These are phyloP conservation scores for Crotalus helleri DNA, from an alignment of 2,113 vertebrate species.

Conservation along the genomic window DNA sequence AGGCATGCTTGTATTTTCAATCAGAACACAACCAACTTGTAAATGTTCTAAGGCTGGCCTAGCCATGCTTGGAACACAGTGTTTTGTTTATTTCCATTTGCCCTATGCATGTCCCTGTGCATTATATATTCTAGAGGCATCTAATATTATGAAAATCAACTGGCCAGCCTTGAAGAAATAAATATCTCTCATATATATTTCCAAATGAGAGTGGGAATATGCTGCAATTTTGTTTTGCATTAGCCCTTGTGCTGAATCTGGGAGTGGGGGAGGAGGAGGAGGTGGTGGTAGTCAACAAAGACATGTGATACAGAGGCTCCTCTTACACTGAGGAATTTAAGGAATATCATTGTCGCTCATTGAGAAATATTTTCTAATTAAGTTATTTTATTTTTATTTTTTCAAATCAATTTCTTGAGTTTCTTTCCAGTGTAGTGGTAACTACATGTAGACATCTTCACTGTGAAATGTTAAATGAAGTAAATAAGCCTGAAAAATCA, in stretches of 20 bases:
- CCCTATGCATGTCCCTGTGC: background rate
- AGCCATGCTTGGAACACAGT: background rate
- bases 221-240: background rate
- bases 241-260: background rate
- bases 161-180: background rate
- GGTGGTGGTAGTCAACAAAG: background rate
- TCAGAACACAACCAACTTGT: background rate
- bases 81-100: background rate
- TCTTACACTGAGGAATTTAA: constrained; percentile 37
- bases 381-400: constrained; percentile 57
- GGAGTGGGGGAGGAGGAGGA: too few species aligned
- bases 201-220: background rate
- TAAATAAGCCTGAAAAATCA: constrained; percentile 73
- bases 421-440: constrained; percentile 49
- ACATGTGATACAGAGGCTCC: background rate
- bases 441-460: constrained; percentile 58
- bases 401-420: constrained; percentile 59
- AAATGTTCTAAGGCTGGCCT: background rate
- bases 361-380: constrained; percentile 62
- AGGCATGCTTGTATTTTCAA: background rate
- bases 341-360: constrained; percentile 38
- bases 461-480: constrained; percentile 74
- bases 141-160: background rate
- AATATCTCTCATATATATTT: background rate
- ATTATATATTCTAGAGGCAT: background rate